Evolutionary conservation across 1,140 invertebrate genomes (phyloP), one percentile per base, ranked within the genome.

Genomic region (Zophobas morio): DNA sequence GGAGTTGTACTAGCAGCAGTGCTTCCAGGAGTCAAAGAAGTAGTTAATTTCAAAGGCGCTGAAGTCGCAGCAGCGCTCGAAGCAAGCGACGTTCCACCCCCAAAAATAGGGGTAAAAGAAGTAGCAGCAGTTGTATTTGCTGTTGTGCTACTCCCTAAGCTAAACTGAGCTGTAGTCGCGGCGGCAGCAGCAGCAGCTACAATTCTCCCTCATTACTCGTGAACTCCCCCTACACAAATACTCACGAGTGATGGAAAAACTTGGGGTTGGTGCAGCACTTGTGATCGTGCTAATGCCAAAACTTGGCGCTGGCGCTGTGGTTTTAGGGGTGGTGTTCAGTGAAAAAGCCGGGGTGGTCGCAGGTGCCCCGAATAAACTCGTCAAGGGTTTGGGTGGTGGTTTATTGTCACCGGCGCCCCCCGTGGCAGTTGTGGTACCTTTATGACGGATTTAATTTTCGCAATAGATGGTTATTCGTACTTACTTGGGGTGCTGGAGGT

Each of bases 201-300:
- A 66, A 34, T 34, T 42, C 35, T 20, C 20, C 20, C 20, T 20
- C 20, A 20, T 20, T 20, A 20, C 20, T 20, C 20, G 20, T 20
- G 20, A 20, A 20, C 20, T 20, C 20, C 20, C 20, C 20, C 20
- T 20, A 20, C 20, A 20, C 20, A 66, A 57, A 37, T 66, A 66
- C 60, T 42, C 40, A 51, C 51, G n/a, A n/a, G 42, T 54, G 8
- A 39, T 42, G 8, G 37, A 39, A 80, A 87, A 87, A 33, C 81
- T 80, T 2, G 86, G 83, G 36, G 81, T 74, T 32, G 84, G 74
- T 32, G 85, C 80, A 72, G 85, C 82, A 32, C 82, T 79, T n/a
- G 82, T 74, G 5, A 77, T 56, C 36, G 70, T 70, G 6, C 75
- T 8, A 33, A 63, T 34, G 37, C 77, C 79, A 33, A 79, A 81